Evolutionary conservation across 1,140 invertebrate species (phyloP), one percentile per base, ranked within the genome.

Genomic region (Neoseiulus cucumeris): DNA sequence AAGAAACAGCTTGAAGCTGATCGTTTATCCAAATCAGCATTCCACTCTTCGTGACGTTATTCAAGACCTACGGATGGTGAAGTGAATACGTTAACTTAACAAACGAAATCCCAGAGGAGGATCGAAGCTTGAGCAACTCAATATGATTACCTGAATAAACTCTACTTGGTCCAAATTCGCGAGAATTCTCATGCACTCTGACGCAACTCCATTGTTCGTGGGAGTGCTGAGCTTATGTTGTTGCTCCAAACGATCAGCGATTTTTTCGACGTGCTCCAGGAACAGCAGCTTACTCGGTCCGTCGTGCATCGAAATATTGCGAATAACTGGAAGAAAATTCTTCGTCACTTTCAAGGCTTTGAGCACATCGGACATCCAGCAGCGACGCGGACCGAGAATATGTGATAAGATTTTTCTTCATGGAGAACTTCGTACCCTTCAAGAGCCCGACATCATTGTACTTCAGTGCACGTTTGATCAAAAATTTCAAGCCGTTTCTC

Each of bases 151-250:
- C 51, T 59, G 51, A 2, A 59, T 2, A 9, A 59, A 59, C 22
- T 59, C 51, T 6, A 25, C 33, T 59, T 59, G 51, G 33, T 59
- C 51, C 25, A 59, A 20, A 59, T 59, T 59, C 25, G 51, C 51
- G 14, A 59, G 22, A 33, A 59, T 59, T 59, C 51, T 25, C 12
- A 33, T 33, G 51, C 51, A 59, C 51, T 59, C 51, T 2, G 33
- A 20, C 1, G 51, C 51, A 25, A 59, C 22, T 20, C 2, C 25
- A 29, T 25, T 29, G 51, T 33, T 29, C 25, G 33, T 25, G 17
- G 51, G 51, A 14, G 51, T 29, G 17, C 25, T 59, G 14, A 59
- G 51, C 1, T 14, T 12, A 6, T 59, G 12, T 14, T 25, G 25
- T 9, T 59, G 17, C 51, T 29, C 22, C 33, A 59, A 33, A 14